Percentiles rank a stretch among this genome's conserved stretches.
These are phyloP conservation scores for Athripsodes cinereus DNA, from an alignment of 2,888 invertebrate genomes.

Conservation along the genomic window DNA sequence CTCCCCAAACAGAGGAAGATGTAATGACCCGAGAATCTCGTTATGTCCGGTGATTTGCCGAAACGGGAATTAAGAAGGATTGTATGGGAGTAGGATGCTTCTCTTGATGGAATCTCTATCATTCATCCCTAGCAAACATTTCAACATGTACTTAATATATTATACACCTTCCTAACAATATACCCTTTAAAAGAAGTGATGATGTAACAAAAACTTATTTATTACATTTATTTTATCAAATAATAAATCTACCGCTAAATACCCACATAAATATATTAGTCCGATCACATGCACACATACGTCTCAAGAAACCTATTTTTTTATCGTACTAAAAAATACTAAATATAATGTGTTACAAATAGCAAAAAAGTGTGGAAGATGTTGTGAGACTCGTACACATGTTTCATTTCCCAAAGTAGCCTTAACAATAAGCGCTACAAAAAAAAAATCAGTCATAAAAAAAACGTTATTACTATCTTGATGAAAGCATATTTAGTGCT, in stretches of 20 bases:
- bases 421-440: too few relatives aligned
- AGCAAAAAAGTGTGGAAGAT: too few relatives aligned
- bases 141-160: background rate
- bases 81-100: background rate
- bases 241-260: background rate
- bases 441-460: too few relatives aligned
- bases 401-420: too few relatives aligned
- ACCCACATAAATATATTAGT: too few relatives aligned
- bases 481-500: too few relatives aligned
- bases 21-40: constrained; percentile 16
- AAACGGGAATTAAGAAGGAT: background rate
- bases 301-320: too few relatives aligned
- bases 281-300: too few relatives aligned
- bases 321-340: too few relatives aligned
- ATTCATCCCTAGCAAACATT: background rate
- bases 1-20: constrained; percentile 3
- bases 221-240: background rate
- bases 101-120: background rate
- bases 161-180: background rate
- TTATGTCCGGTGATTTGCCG: constrained; percentile 16
- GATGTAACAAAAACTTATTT: constrained; percentile 1
- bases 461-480: too few relatives aligned
- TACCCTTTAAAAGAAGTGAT: background rate
- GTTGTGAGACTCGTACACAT: too few relatives aligned
- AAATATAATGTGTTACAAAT: too few relatives aligned